Conservation (phyloP, 2,888 invertebrate species). For the Morpho deidamia region DNA sequence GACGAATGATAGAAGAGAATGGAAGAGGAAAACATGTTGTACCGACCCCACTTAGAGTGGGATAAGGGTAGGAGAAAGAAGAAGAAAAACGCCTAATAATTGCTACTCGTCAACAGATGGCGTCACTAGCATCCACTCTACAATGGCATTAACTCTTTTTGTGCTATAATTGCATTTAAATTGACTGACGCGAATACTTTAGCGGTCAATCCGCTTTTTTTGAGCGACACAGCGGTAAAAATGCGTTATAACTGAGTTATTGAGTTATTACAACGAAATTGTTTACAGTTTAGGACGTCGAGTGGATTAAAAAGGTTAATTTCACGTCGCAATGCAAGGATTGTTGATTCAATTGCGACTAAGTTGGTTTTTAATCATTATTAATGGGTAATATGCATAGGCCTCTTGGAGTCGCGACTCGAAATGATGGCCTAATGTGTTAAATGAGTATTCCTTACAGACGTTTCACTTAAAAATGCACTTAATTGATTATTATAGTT, state of each 20-base stretch:
- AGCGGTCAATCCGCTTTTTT: conserved; percentile 26
- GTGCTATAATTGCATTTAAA: conserved; percentile 39
- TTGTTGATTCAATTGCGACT: not conserved
- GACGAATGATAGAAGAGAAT: too few relatives aligned
- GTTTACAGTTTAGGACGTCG: not conserved
- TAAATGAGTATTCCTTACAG: too few relatives aligned
- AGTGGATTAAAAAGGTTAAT: not conserved
- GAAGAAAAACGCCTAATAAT: not conserved
- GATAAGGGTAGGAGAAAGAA: too few relatives aligned
- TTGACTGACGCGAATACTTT: conserved; percentile 30
- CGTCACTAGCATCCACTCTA: conserved; percentile 29
- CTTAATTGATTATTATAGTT: too few relatives aligned
- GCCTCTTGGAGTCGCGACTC: too few relatives aligned
- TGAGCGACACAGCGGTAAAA: conserved; percentile 11
- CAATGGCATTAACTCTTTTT: conserved; percentile 44
- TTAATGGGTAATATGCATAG: too few relatives aligned
- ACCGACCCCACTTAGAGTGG: too few relatives aligned
- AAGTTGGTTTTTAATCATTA: too few relatives aligned
- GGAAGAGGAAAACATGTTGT: too few relatives aligned
- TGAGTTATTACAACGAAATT: conserved; percentile 24
- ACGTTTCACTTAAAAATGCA: too few relatives aligned
- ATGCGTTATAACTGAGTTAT: conserved; percentile 20
- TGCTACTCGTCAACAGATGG: conserved; percentile 60
- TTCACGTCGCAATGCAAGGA: not conserved
- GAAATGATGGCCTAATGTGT: too few relatives aligned